Evolutionary conservation across 2,888 invertebrate species (phyloP).

Genomic region (Oscheius sp.): DNA sequence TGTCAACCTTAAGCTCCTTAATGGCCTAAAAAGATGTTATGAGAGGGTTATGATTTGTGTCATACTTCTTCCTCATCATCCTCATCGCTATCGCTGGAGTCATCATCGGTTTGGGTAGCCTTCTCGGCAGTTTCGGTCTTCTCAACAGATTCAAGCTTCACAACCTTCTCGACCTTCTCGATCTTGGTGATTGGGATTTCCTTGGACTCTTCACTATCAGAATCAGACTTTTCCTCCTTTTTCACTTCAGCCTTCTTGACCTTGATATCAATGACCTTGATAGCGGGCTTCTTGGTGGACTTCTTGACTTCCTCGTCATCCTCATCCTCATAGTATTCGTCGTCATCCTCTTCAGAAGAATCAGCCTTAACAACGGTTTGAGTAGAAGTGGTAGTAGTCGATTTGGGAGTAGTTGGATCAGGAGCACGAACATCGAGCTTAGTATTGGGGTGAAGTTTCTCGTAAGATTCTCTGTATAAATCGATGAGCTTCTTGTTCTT

Average conservation of each 20-base stretch:
- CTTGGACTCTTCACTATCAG: conserved; percentile 28
- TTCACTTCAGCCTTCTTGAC: conserved; percentile 35
- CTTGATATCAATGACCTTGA: conserved; percentile 44
- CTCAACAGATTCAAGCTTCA: conserved; percentile 42
- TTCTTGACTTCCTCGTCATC: conserved; percentile 59
- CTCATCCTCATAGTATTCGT: conserved; percentile 61
- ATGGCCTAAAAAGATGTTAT: too few relatives aligned
- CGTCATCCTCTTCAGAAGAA: conserved; percentile 57
- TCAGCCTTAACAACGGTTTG: conserved; percentile 12
- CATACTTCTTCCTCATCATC: conserved; percentile 52
- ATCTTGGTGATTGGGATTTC: not conserved
- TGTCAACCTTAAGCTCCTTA: conserved; percentile 55
- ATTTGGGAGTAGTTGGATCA: conserved; percentile 33
- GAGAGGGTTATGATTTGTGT: not conserved
- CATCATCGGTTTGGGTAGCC: conserved; percentile 47
- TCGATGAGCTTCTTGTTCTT: conserved; percentile 62
- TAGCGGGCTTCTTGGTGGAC: conserved; percentile 35
- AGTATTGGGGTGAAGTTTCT: conserved; percentile 37
- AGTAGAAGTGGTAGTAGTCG: not conserved
- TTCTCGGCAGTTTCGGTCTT: conserved; percentile 41
- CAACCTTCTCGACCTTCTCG: conserved; percentile 41
- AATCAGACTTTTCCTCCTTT: too few relatives aligned
- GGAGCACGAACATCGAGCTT: conserved; percentile 50
- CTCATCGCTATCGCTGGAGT: conserved; percentile 51
- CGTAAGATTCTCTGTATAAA: conserved; percentile 45